Conservation (phyloP, 2,113 vertebrate genomes). For the Lasiurus cinereus region DNA sequence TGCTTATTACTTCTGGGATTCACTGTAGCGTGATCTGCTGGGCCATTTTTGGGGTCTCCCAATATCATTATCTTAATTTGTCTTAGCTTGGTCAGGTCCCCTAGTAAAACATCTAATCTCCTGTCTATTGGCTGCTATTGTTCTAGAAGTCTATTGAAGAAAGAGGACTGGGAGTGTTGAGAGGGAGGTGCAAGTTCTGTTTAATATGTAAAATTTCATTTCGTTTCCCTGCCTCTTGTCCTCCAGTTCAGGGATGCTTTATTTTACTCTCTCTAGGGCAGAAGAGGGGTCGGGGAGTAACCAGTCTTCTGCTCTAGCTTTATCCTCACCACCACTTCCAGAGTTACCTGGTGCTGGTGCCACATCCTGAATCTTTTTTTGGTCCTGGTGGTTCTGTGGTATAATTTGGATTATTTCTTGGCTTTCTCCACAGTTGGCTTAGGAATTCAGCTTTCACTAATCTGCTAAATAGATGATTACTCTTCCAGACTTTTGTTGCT, state of each 20-base stretch:
- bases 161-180: not conserved
- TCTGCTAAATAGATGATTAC: constrained; percentile 6
- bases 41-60: not conserved
- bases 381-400: not conserved
- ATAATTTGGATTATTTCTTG: constrained; percentile 22
- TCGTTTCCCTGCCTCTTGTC: not conserved
- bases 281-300: not conserved
- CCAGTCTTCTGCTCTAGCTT: constrained; percentile 21
- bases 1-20: constrained; percentile 28
- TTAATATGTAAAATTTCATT: constrained; percentile 30
- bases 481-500: constrained; percentile 22
- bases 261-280: not conserved
- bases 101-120: not conserved
- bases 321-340: not conserved
- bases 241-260: not conserved
- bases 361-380: constrained; percentile 55
- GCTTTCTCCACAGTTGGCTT: constrained; percentile 30
- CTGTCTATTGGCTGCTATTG: not conserved
- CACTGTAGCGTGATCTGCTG: not conserved
- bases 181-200: not conserved
- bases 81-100: not conserved
- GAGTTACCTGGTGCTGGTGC: constrained; percentile 9
- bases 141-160: not conserved
- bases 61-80: constrained; percentile 19
- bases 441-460: constrained; percentile 55